Percentiles rank a stretch among this genome's conserved stretches.
These are phyloP conservation scores for Xanthia icteritia DNA, from an alignment of 2,888 invertebrate species.

Conservation along the genomic window DNA sequence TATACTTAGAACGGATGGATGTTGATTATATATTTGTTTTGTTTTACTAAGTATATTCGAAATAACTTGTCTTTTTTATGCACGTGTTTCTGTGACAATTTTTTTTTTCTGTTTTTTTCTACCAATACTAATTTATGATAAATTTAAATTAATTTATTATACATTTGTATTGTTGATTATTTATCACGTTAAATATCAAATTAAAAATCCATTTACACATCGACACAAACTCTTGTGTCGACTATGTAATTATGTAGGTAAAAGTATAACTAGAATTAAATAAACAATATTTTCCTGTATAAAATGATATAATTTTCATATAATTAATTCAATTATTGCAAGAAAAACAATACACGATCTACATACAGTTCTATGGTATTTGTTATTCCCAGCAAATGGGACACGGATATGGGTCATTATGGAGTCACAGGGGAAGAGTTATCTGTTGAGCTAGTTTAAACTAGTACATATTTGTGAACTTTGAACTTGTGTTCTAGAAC, in stretches of 20 bases:
- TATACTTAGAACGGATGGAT: too few relatives aligned
- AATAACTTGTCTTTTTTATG: too few relatives aligned
- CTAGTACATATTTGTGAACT: conserved; percentile 46
- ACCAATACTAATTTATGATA: too few relatives aligned
- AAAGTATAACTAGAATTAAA: conserved; percentile 1
- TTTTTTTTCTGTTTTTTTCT: too few relatives aligned
- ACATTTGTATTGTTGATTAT: too few relatives aligned
- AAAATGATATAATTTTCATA: background rate
- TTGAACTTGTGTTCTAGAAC: conserved; percentile 38
- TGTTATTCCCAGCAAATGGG: background rate
- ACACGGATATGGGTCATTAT: conserved; percentile 49
- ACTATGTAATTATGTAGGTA: too few relatives aligned
- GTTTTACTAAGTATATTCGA: too few relatives aligned
- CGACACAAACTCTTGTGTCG: background rate
- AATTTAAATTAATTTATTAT: too few relatives aligned
- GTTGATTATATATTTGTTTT: too few relatives aligned
- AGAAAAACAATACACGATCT: conserved; percentile 13
- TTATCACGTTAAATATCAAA: too few relatives aligned
- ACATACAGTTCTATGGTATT: background rate
- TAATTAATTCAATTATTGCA: conserved; percentile 8
- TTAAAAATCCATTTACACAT: too few relatives aligned
- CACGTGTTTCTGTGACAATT: too few relatives aligned
- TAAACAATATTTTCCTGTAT: background rate
- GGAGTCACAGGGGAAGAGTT: conserved; percentile 35
- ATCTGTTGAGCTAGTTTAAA: conserved; percentile 39